Percentiles rank a stretch among this genome's conserved stretches.
phyloP scores from a whole-genome alignment of 2,797 vertebrate species.

The Lithobates pipiens region DNA sequence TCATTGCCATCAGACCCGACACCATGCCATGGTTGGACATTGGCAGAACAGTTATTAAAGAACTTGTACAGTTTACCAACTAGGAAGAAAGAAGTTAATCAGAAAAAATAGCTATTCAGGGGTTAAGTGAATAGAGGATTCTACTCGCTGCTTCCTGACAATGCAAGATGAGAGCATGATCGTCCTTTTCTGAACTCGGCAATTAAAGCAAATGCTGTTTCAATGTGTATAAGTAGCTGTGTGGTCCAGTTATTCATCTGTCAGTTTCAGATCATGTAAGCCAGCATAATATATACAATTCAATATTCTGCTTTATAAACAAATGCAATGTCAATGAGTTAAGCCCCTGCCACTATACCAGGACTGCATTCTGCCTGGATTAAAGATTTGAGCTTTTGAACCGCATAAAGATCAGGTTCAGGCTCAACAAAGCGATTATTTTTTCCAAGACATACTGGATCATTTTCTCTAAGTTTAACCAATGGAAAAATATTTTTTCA shows the following conservation, averaged over 20 bases:
- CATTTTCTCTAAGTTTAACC: conserved; percentile 22
- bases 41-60: not conserved
- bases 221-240: conserved; percentile 40
- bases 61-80: not conserved
- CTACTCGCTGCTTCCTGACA: conserved; percentile 6
- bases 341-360: conserved; percentile 40
- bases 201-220: conserved; percentile 45
- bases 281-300: conserved; percentile 54
- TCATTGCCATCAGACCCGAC: not conserved
- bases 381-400: conserved; percentile 29
- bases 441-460: conserved; percentile 26
- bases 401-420: conserved; percentile 27
- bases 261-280: conserved; percentile 38
- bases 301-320: conserved; percentile 56
- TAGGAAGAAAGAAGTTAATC: conserved; percentile 5
- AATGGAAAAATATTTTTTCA: conserved; percentile 44
- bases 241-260: conserved; percentile 57
- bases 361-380: conserved; percentile 38
- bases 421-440: conserved; percentile 13
- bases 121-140: not conserved
- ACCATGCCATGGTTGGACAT: not conserved
- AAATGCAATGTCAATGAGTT: conserved; percentile 35
- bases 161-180: not conserved
- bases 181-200: conserved; percentile 45
- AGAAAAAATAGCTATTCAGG: conserved; percentile 11